A percentile compares a stretch with the other conserved stretches of the same genome.
These are phyloP conservation scores for Agriopis aurantiaria DNA, from an alignment of 2,888 invertebrate species.

Conservation along the genomic window DNA sequence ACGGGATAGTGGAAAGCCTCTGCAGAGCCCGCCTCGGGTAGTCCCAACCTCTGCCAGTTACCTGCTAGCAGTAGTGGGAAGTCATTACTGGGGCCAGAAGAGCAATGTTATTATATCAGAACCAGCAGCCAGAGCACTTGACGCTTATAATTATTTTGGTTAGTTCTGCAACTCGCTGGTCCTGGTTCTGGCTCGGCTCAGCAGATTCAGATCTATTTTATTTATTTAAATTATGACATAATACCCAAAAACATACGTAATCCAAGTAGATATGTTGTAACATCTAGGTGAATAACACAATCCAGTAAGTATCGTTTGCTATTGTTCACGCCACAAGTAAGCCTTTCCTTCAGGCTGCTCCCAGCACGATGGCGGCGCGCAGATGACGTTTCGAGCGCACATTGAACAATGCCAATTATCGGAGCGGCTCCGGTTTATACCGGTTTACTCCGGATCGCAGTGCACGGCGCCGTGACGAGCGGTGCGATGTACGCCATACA, in stretches of 20 bases:
- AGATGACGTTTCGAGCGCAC: slow-evolving; percentile 8
- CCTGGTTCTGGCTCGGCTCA: too few species aligned
- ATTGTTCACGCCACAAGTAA: neutral
- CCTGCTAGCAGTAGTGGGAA: too few species aligned
- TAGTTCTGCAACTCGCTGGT: too few species aligned
- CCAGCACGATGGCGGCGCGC: slow-evolving; percentile 8
- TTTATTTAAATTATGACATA: neutral
- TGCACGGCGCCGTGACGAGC: neutral
- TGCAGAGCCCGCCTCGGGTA: too few species aligned
- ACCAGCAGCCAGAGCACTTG: too few species aligned
- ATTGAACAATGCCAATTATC: slow-evolving; percentile 12
- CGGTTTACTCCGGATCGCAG: neutral
- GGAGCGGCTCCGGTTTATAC: slow-evolving; percentile 6
- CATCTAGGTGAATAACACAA: neutral
- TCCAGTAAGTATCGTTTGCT: neutral
- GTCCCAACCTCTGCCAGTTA: too few species aligned
- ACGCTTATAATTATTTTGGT: too few species aligned
- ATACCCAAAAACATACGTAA: neutral
- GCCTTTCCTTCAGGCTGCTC: neutral
- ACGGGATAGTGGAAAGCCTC: too few species aligned
- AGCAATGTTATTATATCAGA: too few species aligned
- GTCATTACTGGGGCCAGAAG: too few species aligned
- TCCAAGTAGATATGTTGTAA: neutral
- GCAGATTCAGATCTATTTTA: too few species aligned
- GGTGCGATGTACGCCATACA: neutral